Conservation (phyloP, 2,797 vertebrate genomes). For the Siniperca obscura region DNA sequence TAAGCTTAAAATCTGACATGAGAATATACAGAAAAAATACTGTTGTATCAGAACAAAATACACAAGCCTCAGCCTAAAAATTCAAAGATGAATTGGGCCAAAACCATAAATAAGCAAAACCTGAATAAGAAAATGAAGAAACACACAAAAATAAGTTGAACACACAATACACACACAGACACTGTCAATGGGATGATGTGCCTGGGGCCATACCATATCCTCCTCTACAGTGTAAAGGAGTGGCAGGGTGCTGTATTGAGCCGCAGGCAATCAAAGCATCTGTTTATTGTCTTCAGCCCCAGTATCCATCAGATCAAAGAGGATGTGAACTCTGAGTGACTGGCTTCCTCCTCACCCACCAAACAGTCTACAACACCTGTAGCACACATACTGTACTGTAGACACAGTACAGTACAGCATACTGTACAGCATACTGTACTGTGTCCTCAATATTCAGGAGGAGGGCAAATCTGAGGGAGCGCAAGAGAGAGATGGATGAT, state of each 20-base stretch:
- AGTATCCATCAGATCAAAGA: slow-evolving; percentile 57
- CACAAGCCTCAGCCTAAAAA: background rate
- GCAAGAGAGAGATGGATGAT: background rate
- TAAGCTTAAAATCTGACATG: no score
- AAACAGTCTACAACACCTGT: slow-evolving; percentile 16
- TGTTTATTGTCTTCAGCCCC: slow-evolving; percentile 63
- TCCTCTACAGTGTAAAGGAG: slow-evolving; percentile 41
- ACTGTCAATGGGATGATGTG: slow-evolving; percentile 23
- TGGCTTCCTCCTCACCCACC: slow-evolving; percentile 16
- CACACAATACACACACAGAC: slow-evolving; percentile 4
- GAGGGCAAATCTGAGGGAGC: background rate
- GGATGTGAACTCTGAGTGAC: slow-evolving; percentile 41
- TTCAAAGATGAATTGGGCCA: background rate
- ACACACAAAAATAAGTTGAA: background rate
- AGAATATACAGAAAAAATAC: background rate
- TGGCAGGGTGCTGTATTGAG: slow-evolving; percentile 21
- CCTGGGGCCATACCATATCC: slow-evolving; percentile 44
- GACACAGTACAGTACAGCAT: background rate
- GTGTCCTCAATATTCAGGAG: background rate
- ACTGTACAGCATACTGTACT: background rate
- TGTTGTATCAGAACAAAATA: background rate
- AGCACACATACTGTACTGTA: slow-evolving; percentile 10
- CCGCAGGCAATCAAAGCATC: slow-evolving; percentile 65
- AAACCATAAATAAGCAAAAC: background rate
- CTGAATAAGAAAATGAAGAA: background rate